Conservation (phyloP, 2,888 invertebrate species). For the Apodemia mormo region DNA sequence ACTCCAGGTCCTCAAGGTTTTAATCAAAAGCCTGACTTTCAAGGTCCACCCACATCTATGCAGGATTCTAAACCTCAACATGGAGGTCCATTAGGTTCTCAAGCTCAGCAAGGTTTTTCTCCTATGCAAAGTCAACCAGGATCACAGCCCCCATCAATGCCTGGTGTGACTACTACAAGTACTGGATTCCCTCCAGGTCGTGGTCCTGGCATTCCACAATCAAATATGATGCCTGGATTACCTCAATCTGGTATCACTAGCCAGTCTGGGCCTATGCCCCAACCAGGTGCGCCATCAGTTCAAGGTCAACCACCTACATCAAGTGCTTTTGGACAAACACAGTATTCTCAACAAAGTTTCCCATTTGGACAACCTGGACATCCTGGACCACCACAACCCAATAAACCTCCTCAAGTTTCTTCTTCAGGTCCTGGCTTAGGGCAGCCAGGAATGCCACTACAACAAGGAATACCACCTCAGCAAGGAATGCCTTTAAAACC, state of each 20-base stretch:
- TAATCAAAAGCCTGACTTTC: slow-evolving; percentile 38
- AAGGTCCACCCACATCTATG: slow-evolving; percentile 42
- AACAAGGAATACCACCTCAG: slow-evolving; percentile 35
- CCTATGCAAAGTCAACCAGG: slow-evolving; percentile 34
- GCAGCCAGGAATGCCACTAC: slow-evolving; percentile 53
- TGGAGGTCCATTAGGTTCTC: not conserved
- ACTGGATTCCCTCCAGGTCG: slow-evolving; percentile 34
- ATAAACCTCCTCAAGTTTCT: slow-evolving; percentile 29
- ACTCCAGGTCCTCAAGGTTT: slow-evolving; percentile 45
- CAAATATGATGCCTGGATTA: slow-evolving; percentile 25
- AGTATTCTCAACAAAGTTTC: slow-evolving; percentile 20
- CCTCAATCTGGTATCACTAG: not conserved
- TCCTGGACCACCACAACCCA: slow-evolving; percentile 25
- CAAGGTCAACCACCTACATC: slow-evolving; percentile 30
- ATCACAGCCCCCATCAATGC: slow-evolving; percentile 33
- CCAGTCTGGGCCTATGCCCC: slow-evolving; percentile 34
- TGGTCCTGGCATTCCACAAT: slow-evolving; percentile 24
- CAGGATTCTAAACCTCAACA: slow-evolving; percentile 31
- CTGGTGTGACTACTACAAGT: slow-evolving; percentile 43
- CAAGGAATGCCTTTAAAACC: slow-evolving; percentile 43
- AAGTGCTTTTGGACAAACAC: slow-evolving; percentile 29
- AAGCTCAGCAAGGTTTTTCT: slow-evolving; percentile 8
- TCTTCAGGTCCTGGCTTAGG: slow-evolving; percentile 28
- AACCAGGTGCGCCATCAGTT: slow-evolving; percentile 18
- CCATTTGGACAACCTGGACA: slow-evolving; percentile 37